phyloP scores from a whole-genome alignment of 1,140 invertebrate genomes.

The Scylla paramamosain region DNA sequence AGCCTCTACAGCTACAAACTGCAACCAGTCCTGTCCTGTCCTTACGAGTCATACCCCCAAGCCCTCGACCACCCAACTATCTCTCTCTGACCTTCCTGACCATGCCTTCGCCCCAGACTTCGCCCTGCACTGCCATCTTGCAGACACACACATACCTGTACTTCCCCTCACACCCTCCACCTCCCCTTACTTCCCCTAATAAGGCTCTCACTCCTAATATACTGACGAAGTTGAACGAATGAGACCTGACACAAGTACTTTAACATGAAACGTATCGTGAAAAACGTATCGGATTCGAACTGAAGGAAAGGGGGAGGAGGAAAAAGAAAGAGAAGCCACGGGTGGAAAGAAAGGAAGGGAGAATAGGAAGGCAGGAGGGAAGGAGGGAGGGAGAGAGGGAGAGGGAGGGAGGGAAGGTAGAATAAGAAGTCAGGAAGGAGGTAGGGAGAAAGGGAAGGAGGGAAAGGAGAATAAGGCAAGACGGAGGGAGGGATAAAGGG shows the following conservation, averaged over 20 bases:
- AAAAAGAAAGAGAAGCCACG: no score
- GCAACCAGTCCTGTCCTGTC: no score
- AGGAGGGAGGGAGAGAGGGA: background rate
- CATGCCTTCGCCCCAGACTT: no score
- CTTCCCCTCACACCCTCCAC: background rate
- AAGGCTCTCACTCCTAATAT: no score
- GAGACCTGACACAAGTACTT: background rate
- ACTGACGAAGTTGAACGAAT: no score
- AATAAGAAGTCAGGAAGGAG: background rate
- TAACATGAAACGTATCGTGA: background rate
- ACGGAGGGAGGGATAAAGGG: background rate
- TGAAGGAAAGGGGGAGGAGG: background rate
- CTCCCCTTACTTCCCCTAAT: no score
- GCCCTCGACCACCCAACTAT: no score
- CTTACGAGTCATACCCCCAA: no score
- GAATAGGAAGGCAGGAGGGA: background rate
- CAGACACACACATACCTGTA: no score
- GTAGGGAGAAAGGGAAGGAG: background rate
- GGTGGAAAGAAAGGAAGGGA: background rate
- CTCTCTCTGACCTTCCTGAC: no score
- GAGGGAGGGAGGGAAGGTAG: background rate
- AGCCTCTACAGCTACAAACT: background rate
- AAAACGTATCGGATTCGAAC: background rate
- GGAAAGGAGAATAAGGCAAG: background rate
- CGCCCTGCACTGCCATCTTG: no score